Conservation (phyloP, 2,888 invertebrate species). For the Poecilobothrus nobilitatus region DNA sequence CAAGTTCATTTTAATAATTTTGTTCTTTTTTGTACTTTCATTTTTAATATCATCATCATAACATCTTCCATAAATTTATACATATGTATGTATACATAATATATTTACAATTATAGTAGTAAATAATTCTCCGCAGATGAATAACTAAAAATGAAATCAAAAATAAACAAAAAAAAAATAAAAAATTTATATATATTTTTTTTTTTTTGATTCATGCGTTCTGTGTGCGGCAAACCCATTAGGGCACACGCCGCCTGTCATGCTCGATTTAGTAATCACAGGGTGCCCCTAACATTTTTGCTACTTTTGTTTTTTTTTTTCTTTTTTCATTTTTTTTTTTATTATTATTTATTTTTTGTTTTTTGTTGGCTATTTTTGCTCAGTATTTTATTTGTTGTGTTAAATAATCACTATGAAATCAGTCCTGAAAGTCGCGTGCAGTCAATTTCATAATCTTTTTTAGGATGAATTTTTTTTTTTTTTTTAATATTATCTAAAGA, state of each 20-base stretch:
- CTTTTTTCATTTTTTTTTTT: too few species aligned
- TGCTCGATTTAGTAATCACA: conserved; percentile 21
- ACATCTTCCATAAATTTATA: too few species aligned
- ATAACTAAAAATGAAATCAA: too few species aligned
- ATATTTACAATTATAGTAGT: too few species aligned
- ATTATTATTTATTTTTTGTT: too few species aligned
- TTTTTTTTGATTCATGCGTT: neutral
- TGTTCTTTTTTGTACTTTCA: too few species aligned
- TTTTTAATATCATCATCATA: too few species aligned
- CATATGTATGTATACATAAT: too few species aligned
- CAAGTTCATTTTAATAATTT: too few species aligned
- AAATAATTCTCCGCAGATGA: too few species aligned
- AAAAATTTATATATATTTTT: neutral
- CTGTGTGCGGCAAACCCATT: conserved; percentile 2
- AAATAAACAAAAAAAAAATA: neutral
- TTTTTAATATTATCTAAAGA: neutral
- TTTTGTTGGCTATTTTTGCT: too few species aligned
- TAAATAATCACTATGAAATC: conserved; percentile 1
- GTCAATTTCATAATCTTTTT: conserved; percentile 4
- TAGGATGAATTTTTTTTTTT: neutral
- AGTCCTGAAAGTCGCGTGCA: neutral
- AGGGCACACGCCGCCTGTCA: conserved; percentile 21
- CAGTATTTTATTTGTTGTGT: neutral
- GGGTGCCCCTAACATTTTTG: conserved; percentile 10
- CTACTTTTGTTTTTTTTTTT: too few species aligned